phyloP scores from a whole-genome alignment of 2,888 invertebrate species.

The Trypoxylon attenuatum region DNA sequence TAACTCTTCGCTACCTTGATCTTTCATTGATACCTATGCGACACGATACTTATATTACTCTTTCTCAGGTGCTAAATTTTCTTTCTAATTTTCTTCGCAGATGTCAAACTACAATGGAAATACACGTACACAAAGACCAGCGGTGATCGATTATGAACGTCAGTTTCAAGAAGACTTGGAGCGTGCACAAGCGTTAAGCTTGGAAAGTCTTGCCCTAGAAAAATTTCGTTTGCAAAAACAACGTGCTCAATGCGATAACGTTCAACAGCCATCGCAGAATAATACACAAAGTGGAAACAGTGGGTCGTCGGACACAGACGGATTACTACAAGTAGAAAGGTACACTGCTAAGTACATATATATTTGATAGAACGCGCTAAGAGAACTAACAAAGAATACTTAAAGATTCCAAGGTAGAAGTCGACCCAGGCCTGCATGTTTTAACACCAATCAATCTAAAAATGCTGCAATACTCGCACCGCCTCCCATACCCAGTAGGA shows the following conservation, averaged over 20 bases:
- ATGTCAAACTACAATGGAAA: constrained; percentile 70
- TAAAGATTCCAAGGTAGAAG: constrained; percentile 75
- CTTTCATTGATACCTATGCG: neutral
- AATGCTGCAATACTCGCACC: constrained; percentile 74
- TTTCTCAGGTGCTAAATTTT: constrained; percentile 5
- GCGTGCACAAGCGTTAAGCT: constrained; percentile 89
- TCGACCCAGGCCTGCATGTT: constrained; percentile 78
- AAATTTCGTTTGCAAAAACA: constrained; percentile 85
- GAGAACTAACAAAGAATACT: neutral
- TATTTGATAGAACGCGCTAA: neutral
- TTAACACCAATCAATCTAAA: constrained; percentile 73
- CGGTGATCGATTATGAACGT: constrained; percentile 82
- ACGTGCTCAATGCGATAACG: constrained; percentile 59
- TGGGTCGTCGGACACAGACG: constrained; percentile 57
- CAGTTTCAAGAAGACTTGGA: constrained; percentile 91
- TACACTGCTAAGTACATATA: constrained; percentile 34
- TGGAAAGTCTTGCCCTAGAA: constrained; percentile 90
- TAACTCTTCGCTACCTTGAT: neutral
- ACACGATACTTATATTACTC: neutral
- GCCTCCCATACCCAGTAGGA: constrained; percentile 72
- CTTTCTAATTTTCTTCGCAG: constrained; percentile 48
- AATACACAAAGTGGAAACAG: constrained; percentile 46
- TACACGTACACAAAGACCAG: constrained; percentile 60
- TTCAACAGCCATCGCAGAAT: constrained; percentile 43
- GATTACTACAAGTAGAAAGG: constrained; percentile 59